Evolutionary conservation across 2,888 invertebrate species (phyloP).

Genomic region (Melanostoma scalare): DNA sequence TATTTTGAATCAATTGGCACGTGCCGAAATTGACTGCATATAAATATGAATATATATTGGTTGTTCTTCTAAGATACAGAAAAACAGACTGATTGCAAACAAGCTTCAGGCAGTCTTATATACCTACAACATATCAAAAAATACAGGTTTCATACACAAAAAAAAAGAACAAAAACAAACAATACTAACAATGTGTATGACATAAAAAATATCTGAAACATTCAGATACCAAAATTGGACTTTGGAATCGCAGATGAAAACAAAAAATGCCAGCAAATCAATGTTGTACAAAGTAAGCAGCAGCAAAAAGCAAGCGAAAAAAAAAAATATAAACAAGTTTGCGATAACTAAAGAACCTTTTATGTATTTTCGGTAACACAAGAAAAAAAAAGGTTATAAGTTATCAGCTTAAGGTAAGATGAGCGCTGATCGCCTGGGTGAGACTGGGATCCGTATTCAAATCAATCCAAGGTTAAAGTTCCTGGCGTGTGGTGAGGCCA

Average conservation of each 20-base stretch:
- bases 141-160: slow-evolving; percentile 12
- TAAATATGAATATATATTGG: slow-evolving; percentile 2
- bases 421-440: not conserved
- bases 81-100: not conserved
- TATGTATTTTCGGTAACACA: not conserved
- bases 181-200: slow-evolving; percentile 14
- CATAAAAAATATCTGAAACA: slow-evolving; percentile 14
- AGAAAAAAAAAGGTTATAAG: slow-evolving; percentile 9
- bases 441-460: not conserved
- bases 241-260: slow-evolving; percentile 14
- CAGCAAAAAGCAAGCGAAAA: not conserved
- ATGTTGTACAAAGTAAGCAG: not conserved
- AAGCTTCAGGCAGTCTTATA: not conserved
- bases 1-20: slow-evolving; percentile 14
- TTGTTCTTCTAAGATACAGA: not conserved
- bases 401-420: slow-evolving; percentile 10
- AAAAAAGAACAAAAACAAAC: not conserved
- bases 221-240: slow-evolving; percentile 26
- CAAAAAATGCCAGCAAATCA: slow-evolving; percentile 6
- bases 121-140: not conserved
- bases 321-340: slow-evolving; percentile 22
- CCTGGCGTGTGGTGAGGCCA: slow-evolving; percentile 7
- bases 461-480: slow-evolving; percentile 1
- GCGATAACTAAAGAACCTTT: slow-evolving; percentile 7
- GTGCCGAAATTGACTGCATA: slow-evolving; percentile 5